Base-by-base conservation (phyloP, 2,888 invertebrate species). In the Watsonalla binaria region DNA sequence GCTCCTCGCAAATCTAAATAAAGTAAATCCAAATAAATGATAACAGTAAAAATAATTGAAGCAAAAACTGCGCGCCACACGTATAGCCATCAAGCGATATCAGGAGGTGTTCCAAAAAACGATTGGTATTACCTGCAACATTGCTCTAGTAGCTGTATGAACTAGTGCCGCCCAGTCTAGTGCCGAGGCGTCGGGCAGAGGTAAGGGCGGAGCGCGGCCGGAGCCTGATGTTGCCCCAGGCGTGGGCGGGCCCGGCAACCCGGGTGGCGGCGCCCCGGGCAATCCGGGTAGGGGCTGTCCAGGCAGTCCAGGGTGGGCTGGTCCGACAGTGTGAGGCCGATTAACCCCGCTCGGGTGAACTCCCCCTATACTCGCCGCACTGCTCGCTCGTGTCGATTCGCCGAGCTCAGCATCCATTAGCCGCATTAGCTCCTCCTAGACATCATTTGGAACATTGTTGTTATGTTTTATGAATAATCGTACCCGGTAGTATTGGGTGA, bases 341-440 rank as follows among this genome's bases (percentile, higher is more conserved):
- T 24, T 24, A 24, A 24, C 24, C 24, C 24, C 24, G 24, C 24
- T 24, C 4, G 24, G 24, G 24, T 24, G 24, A 24, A 24, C 24
- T 24, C 24, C 94, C 8, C 93, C 93, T 42, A 42, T 6, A 39
- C 48, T 49, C 8, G 48, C 6, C 93, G 94, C 56, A 93, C 93
- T 53, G 92, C 84, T 65, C 7, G 93, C 75, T 11, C 65, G 57
- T 15, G 58, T 5, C 49, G 56, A 35, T 9, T 94, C 61, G 80
- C 92, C 80, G 6, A 89, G 70, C 62, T 96, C 96, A 0, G 96
- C 96, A 83, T 96, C 96, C 72, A 97, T 97, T 34, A 97, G 91
- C 50, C 96, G 94, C 92, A 97, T 94, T 24, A 96, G 86, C 76
- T 98, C 97, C 79, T 97, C 97, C 88, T 97, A 95, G 35, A 95